phyloP scores from a whole-genome alignment of 2,888 invertebrate genomes.

The Callinectes sapidus region DNA sequence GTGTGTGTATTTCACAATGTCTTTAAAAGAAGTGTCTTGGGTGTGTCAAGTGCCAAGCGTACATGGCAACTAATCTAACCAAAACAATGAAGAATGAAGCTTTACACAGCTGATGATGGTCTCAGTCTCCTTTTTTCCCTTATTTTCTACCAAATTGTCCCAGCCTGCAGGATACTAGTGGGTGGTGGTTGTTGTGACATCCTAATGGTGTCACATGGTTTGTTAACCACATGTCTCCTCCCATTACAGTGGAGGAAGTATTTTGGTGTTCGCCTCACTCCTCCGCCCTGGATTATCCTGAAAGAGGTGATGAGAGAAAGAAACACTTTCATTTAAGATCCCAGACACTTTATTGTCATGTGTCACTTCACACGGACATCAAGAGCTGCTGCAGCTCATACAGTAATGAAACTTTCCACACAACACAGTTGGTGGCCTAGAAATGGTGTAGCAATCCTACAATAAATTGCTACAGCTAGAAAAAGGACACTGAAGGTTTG shows the following conservation, averaged over 20 bases:
- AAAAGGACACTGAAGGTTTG: background rate
- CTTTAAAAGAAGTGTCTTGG: conserved; percentile 32
- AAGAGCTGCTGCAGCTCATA: conserved; percentile 14
- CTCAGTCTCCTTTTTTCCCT: background rate
- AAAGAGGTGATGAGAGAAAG: no score
- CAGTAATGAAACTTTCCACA: background rate
- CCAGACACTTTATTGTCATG: background rate
- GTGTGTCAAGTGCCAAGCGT: background rate
- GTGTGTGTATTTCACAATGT: background rate
- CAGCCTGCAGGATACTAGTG: no score
- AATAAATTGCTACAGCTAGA: background rate
- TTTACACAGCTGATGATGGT: conserved; percentile 12
- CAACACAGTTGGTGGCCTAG: background rate
- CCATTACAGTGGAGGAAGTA: no score
- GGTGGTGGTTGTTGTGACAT: no score
- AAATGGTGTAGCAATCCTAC: background rate
- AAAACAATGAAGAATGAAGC: conserved; percentile 54
- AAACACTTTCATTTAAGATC: background rate
- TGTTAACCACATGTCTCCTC: no score
- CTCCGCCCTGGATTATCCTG: no score
- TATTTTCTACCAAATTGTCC: no score
- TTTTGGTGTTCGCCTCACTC: no score
- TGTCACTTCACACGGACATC: background rate
- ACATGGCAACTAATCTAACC: conserved; percentile 37
- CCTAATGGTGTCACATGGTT: no score